Percentiles rank a stretch among this genome's conserved stretches.
These are phyloP conservation scores for Heterotilapia buettikoferi DNA, from an alignment of 2,113 vertebrate genomes.

Conservation along the genomic window DNA sequence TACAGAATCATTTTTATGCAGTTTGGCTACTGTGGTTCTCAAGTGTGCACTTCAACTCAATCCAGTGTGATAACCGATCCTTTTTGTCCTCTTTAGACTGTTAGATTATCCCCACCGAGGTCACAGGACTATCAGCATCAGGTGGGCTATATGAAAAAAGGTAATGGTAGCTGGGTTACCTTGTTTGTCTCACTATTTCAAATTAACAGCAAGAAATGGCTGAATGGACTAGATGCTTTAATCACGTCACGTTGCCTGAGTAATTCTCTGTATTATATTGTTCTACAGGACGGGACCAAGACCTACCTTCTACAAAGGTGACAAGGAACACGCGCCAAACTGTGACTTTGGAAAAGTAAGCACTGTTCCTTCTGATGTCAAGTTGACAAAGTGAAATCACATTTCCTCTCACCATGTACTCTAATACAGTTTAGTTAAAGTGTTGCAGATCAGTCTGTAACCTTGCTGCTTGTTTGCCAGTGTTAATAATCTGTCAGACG, in stretches of 20 bases:
- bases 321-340: not conserved
- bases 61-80: not conserved
- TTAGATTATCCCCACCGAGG: conserved; percentile 26
- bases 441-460: not conserved
- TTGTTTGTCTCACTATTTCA: not conserved
- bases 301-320: not conserved
- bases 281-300: conserved; percentile 6
- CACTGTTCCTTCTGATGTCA: not conserved
- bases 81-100: conserved; percentile 14
- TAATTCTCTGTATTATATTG: not conserved
- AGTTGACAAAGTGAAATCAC: not conserved
- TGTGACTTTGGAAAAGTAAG: conserved; percentile 36
- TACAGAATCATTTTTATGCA: not conserved
- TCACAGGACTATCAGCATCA: conserved; percentile 11
- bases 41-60: no score
- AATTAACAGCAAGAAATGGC: not conserved
- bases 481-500: not conserved
- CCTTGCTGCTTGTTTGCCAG: not conserved
- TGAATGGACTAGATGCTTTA: not conserved
- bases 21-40: not conserved
- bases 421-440: not conserved
- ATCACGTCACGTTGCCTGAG: not conserved
- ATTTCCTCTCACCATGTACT: not conserved
- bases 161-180: not conserved
- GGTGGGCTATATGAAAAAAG: not conserved